Percentiles rank a stretch among this genome's conserved stretches.
phyloP scores from a whole-genome alignment of 2,888 invertebrate species.

The Mythimna ferrago region DNA sequence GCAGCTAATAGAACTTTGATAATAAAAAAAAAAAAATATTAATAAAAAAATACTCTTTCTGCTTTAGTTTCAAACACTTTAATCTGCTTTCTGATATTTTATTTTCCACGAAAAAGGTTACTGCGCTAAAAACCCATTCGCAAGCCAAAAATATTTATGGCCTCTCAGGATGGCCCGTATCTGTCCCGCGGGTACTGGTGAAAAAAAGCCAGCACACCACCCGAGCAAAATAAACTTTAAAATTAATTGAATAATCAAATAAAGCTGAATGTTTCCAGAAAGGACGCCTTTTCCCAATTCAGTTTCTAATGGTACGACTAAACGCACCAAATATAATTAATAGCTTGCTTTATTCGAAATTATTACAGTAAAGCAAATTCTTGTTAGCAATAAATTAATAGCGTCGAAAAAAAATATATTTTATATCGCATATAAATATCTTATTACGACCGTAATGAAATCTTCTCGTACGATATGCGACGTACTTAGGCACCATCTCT shows the following conservation, averaged over 20 bases:
- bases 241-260: conserved; percentile 68
- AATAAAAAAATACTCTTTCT: neutral
- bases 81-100: conserved; percentile 42
- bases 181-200: conserved; percentile 40
- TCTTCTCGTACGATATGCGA: conserved; percentile 11
- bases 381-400: conserved; percentile 17
- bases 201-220: conserved; percentile 50
- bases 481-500: conserved; percentile 8
- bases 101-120: conserved; percentile 47
- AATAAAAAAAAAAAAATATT: conserved; percentile 5
- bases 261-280: conserved; percentile 40
- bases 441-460: conserved; percentile 32
- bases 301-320: conserved; percentile 8
- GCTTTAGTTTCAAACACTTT: conserved; percentile 27
- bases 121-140: conserved; percentile 47
- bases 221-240: conserved; percentile 57
- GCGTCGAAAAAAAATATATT: conserved; percentile 17
- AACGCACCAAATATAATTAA: conserved; percentile 13
- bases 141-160: conserved; percentile 62
- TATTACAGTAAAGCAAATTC: conserved; percentile 10
- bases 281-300: conserved; percentile 11
- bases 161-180: conserved; percentile 51
- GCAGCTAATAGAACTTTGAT: neutral
- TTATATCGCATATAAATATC: conserved; percentile 17
- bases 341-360: neutral